Evolutionary conservation across 2,888 invertebrate species (phyloP), one percentile per base, ranked within the genome.

Genomic region (Clusia tigrina): DNA sequence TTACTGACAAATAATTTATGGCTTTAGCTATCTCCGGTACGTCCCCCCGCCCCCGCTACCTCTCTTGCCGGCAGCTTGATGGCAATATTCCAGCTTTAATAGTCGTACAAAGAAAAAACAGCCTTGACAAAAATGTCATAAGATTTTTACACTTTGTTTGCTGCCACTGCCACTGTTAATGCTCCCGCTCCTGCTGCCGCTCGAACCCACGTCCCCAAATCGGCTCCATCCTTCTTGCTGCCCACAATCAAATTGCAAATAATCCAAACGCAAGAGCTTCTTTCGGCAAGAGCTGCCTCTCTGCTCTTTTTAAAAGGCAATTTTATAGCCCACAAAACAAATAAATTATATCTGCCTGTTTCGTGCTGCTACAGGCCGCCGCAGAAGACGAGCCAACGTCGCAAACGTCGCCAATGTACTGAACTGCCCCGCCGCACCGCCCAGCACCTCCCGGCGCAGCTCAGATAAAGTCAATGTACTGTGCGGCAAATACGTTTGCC

Each of bases 271-370:
- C 20, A 18, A 48, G 48, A 18, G 15, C 42, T 42, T 42, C 42
- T 42, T n/a, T 42, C 42, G n/a, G n/a, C n/a, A n/a, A n/a, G n/a
- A 42, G 6, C 42, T 42, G n/a, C 42, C n/a, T 32, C 32, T 32
- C 32, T 32, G 6, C 42, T 42, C 42, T 3, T 48, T 25, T 62
- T 54, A 46, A 20, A 54, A 58, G 52, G 22, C 54, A 62, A 58
- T 63, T 67, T 65, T 64, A 63, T 63, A 58, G 61, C 55, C 63
- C 67, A 61, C 65, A 61, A 57, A 63, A 65, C 63, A 65, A 63
- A 67, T 65, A 65, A 67, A 67, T 67, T 65, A 67, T 65, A 64
- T 26, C 61, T 63, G 59, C 51, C 22, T 48, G 48, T 12, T 32
- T 32, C 32, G 32, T 9, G 22, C 18, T 20, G 22, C 20, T 3